Evolutionary conservation across 2,797 vertebrate genomes (phyloP).

Genomic region (Limosa lapponica): DNA sequence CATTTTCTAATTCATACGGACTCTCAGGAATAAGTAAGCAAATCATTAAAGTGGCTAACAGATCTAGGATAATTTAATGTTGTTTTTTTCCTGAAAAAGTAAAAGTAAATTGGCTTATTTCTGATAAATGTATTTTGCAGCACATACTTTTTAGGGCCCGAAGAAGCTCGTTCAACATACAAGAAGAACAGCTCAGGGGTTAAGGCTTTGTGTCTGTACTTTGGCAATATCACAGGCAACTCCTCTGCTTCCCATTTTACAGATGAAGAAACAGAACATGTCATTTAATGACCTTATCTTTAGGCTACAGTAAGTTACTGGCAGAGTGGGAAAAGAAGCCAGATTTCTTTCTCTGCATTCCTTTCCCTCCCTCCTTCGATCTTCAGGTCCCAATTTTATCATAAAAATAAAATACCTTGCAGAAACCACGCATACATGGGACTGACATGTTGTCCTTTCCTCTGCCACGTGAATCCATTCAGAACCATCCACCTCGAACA

Average conservation of each 20-base stretch:
- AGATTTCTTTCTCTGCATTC: background rate
- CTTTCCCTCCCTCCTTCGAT: background rate
- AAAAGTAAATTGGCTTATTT: background rate
- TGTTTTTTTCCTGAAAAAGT: background rate
- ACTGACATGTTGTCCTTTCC: background rate
- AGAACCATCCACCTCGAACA: background rate
- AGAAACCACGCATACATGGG: background rate
- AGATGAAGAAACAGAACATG: background rate
- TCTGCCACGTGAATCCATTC: background rate
- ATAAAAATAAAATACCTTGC: background rate
- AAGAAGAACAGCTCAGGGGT: background rate
- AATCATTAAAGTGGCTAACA: background rate
- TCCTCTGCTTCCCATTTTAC: background rate
- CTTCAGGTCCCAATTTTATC: background rate
- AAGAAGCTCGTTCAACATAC: background rate
- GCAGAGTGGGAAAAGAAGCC: background rate
- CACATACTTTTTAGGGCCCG: background rate
- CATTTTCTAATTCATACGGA: background rate
- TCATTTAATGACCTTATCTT: background rate
- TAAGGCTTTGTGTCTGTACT: background rate
- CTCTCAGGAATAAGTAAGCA: background rate
- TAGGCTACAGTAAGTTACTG: background rate
- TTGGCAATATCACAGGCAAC: background rate
- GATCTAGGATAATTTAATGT: background rate
- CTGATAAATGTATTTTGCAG: background rate